Evolutionary conservation across 2,113 vertebrate species (phyloP).

Genomic region (Urocitellus parryii): DNA sequence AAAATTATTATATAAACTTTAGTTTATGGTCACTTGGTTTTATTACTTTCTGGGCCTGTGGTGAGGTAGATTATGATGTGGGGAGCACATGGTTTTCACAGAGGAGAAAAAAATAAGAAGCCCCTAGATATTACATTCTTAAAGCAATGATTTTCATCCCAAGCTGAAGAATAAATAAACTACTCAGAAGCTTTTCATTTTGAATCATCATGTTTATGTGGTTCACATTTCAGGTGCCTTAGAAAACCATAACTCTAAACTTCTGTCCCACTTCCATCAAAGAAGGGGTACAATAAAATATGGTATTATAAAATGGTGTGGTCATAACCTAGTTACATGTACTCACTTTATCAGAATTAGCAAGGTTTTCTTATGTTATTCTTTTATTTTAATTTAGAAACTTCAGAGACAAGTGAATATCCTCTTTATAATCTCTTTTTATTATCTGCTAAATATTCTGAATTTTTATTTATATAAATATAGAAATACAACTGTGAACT

Average conservation of each 20-base stretch:
- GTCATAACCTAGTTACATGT: not conserved
- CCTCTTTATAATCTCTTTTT: not conserved
- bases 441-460: no score
- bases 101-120: not conserved
- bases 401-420: not conserved
- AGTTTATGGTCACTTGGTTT: no score
- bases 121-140: not conserved
- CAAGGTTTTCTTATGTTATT: not conserved
- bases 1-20: not conserved
- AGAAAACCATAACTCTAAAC: not conserved
- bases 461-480: no score
- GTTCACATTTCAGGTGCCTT: not conserved
- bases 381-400: not conserved
- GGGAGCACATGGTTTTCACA: not conserved
- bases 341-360: constrained; percentile 10
- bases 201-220: not conserved
- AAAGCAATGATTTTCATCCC: not conserved
- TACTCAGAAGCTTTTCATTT: not conserved
- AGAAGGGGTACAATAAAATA: not conserved
- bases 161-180: not conserved
- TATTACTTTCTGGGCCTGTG: no score
- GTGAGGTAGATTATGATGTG: no score
- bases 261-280: not conserved
- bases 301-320: not conserved
- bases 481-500: no score